Evolutionary conservation across 2,113 vertebrate genomes (phyloP).

Genomic region (Nycticebus coucang): DNA sequence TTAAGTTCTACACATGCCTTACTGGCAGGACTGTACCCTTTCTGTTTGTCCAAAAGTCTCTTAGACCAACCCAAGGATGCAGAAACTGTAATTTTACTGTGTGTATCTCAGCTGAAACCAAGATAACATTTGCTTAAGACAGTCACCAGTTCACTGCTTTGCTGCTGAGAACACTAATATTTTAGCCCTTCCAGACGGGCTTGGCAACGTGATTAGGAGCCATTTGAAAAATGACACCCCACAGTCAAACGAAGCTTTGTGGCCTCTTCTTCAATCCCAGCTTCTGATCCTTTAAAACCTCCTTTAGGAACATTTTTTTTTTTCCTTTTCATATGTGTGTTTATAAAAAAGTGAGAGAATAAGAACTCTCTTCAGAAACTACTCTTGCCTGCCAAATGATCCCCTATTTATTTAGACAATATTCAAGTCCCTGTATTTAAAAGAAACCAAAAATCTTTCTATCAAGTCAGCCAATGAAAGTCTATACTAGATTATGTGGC

Average conservation of each 20-base stretch:
- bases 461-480: background rate
- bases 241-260: conserved; percentile 57
- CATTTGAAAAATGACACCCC: conserved; percentile 77
- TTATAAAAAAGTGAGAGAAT: conserved; percentile 30
- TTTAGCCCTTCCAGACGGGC: conserved; percentile 60
- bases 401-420: conserved; percentile 58
- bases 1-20: background rate
- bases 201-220: conserved; percentile 69
- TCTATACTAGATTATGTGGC: background rate
- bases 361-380: conserved; percentile 24
- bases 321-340: background rate
- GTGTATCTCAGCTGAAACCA: conserved; percentile 69
- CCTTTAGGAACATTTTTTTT: conserved; percentile 50
- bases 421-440: conserved; percentile 21
- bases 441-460: conserved; percentile 36
- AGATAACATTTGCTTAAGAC: conserved; percentile 55
- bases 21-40: background rate
- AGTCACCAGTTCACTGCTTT: conserved; percentile 74
- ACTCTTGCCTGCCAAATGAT: background rate
- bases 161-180: conserved; percentile 65
- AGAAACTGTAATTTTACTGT: conserved; percentile 34
- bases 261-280: conserved; percentile 18
- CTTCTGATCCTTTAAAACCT: conserved; percentile 68
- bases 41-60: background rate
- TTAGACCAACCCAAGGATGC: conserved; percentile 22